Evolutionary conservation across 92 coral and sea anemone species (phyloP).

Genomic region (Meandrina meandrites): DNA sequence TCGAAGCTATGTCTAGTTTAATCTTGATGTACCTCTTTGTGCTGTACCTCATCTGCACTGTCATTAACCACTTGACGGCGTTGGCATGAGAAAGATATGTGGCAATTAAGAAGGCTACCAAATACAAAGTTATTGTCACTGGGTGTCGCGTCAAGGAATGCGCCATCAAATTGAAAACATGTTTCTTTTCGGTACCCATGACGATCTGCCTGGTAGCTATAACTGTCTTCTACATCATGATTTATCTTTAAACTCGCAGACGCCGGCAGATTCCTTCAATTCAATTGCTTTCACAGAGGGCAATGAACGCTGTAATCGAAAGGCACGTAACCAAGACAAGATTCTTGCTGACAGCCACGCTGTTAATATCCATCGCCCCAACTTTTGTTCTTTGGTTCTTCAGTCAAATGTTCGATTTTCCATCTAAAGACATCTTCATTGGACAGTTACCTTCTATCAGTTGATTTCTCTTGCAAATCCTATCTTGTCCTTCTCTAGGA

Average conservation of each 20-base stretch:
- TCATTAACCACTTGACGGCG: constrained; percentile 1
- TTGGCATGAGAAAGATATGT: constrained; percentile 19
- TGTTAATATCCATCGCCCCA: background rate
- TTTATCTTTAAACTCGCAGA: background rate
- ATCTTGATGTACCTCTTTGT: no score
- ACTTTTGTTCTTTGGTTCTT: background rate
- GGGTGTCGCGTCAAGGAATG: background rate
- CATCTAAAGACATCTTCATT: background rate
- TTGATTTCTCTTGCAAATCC: constrained; percentile 13
- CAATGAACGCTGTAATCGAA: background rate
- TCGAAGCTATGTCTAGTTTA: background rate
- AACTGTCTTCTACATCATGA: background rate
- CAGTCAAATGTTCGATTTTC: background rate
- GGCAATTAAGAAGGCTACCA: background rate
- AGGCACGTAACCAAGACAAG: background rate
- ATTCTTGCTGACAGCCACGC: background rate
- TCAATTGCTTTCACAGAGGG: background rate
- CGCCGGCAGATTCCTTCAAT: background rate
- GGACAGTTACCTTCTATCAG: background rate
- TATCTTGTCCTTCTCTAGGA: constrained; percentile 13
- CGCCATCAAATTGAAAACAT: background rate
- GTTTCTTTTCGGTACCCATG: background rate
- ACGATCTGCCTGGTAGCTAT: background rate
- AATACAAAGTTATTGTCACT: constrained; percentile 12
- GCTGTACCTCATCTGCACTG: background rate